Evolutionary conservation across 2,797 vertebrate genomes (phyloP).

Genomic region (Sciurus vulgaris): DNA sequence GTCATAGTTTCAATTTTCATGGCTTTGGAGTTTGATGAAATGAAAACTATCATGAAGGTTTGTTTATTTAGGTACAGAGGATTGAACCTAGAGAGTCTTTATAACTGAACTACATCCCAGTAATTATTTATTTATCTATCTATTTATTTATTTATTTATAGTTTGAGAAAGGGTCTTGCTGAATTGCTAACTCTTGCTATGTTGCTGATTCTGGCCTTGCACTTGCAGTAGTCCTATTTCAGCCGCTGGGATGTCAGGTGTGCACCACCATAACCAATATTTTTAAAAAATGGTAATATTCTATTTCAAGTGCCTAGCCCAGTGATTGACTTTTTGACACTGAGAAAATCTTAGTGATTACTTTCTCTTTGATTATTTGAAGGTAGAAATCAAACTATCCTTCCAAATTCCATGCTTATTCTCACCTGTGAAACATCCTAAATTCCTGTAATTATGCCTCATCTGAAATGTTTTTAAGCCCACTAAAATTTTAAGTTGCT

Average conservation of each 20-base stretch:
- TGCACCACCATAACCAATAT: background rate
- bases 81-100: too few species aligned
- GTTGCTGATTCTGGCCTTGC: too few species aligned
- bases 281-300: background rate
- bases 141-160: too few species aligned
- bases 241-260: too few species aligned
- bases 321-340: background rate
- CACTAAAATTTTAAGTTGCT: background rate
- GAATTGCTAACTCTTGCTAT: too few species aligned
- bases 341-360: slow-evolving; percentile 23
- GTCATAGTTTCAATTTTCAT: background rate
- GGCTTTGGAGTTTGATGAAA: background rate
- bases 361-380: background rate
- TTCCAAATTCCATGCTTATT: background rate
- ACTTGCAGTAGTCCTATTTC: too few species aligned
- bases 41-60: background rate
- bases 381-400: background rate
- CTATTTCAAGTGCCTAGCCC: background rate
- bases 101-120: too few species aligned
- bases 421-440: background rate
- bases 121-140: too few species aligned
- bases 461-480: background rate
- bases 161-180: too few species aligned
- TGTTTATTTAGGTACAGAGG: too few species aligned
- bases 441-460: background rate